Conservation (phyloP, 2,113 vertebrate genomes). For the Stictonetta naevosa region DNA sequence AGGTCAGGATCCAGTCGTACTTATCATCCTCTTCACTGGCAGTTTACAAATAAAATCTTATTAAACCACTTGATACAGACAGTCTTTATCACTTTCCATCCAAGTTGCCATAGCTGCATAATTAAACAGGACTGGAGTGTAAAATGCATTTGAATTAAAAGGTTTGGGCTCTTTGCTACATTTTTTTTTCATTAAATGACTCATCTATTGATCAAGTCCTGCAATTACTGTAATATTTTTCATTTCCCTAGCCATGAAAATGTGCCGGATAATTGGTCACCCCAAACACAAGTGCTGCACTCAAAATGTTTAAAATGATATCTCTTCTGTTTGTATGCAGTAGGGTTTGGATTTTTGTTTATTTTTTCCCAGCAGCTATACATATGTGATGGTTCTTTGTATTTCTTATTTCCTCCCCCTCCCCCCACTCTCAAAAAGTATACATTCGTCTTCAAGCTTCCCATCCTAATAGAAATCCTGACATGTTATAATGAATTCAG, state of each 20-base stretch:
- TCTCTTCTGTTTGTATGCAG: not conserved
- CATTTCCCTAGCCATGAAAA: not conserved
- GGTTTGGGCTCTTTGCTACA: not conserved
- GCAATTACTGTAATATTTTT: not conserved
- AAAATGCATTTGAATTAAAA: constrained; percentile 3
- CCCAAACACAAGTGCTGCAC: not conserved
- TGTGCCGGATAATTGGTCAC: not conserved
- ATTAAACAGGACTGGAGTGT: not conserved
- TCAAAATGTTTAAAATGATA: not conserved
- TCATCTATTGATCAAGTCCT: constrained; percentile 4
- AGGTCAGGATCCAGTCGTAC: not conserved
- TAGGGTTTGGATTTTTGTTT: not conserved
- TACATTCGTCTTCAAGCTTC: not conserved
- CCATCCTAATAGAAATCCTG: not conserved
- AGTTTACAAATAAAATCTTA: not conserved
- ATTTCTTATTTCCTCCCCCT: not conserved
- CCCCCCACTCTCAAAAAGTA: not conserved
- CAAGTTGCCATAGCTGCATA: not conserved
- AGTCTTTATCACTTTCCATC: not conserved
- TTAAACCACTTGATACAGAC: not conserved
- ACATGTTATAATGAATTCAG: not conserved
- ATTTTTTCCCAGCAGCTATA: not conserved
- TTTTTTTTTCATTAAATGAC: not conserved
- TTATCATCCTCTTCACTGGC: not conserved
- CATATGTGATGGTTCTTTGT: not conserved